Conservation (phyloP, 2,888 invertebrate genomes). For the Tenthredo scrophulariae region DNA sequence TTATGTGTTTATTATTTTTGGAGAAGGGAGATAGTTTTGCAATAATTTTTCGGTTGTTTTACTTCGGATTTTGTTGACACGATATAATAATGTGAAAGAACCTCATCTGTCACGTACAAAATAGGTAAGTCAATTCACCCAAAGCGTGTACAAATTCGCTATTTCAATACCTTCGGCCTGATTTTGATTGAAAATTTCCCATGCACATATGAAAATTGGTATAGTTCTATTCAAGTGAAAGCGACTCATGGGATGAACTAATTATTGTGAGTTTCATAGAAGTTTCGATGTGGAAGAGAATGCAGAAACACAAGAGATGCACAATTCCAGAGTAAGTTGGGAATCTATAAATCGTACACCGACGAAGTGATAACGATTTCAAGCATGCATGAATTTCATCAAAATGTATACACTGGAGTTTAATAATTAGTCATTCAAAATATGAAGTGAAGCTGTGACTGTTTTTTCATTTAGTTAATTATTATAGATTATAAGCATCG, state of each 20-base stretch:
- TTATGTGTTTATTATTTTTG: background rate
- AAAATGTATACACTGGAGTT: background rate
- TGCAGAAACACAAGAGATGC: background rate
- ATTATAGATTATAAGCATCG: background rate
- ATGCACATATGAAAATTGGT: background rate
- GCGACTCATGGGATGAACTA: background rate
- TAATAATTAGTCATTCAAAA: background rate
- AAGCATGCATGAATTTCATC: background rate
- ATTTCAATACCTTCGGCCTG: background rate
- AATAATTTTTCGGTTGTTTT: background rate
- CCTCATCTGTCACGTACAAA: background rate
- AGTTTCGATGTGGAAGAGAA: background rate
- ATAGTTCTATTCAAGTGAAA: background rate
- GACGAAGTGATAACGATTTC: background rate
- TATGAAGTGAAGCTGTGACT: background rate
- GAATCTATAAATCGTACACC: background rate
- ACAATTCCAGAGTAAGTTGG: background rate
- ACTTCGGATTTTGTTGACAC: background rate
- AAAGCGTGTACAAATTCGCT: background rate
- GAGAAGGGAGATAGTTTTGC: background rate
- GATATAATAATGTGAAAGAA: background rate
- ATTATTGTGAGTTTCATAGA: background rate
- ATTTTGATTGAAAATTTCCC: background rate
- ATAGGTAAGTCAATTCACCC: slow-evolving; percentile 14
- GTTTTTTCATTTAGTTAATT: background rate